Base-by-base conservation (phyloP, 2,797 vertebrate species). In the Lophotriccus pileatus region DNA sequence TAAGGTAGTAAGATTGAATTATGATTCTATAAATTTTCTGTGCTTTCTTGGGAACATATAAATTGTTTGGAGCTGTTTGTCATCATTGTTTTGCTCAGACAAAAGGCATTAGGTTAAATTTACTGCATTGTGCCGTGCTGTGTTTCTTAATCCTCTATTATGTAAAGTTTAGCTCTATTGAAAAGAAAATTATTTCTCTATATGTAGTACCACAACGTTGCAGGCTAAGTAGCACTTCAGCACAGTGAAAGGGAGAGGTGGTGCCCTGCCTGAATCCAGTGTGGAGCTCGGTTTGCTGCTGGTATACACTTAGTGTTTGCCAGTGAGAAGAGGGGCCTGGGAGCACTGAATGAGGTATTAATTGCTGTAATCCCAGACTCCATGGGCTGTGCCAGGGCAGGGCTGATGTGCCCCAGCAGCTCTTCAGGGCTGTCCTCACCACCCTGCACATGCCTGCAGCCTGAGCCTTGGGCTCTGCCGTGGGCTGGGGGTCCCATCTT, bases 51-150 rank as follows among this genome's bases (percentile, higher is more conserved):
- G 69, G 81, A 78, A 68, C 4, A 1, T 23, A 64, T 64, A 90
- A 92, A 93, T 90, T 75, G 23, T 90, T 90, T 44, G 24, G 74
- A 91, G 63, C 70, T 43, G 58, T 89, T 90, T 93, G 87, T 92
- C 73, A 69, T 58, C 25, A 37, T 66, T 93, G 84, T 69, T 95
- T 93, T 87, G 30, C 50, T 82, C 34, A 53, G 89, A 69, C 37
- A 79, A 82, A 93, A 91, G n/a, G 15, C 28, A 84, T 90, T 84
- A 11, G 2, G 4, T 66, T 20, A 72, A 87, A 89, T 94, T 84
- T 81, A 92, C 73, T 74, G 73, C 78, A 89, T 72, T 78, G 70
- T 84, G 56, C 63, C 0, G 1, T 87, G 89, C 55, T 75, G 62
- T 41, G 63, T 58, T 93, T 78, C 63, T 58, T 75, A 87, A 82